These are phyloP conservation scores for Drosophila sulfurigaster DNA, from an alignment of 1,140 invertebrate species.

Conservation along the genomic window DNA sequence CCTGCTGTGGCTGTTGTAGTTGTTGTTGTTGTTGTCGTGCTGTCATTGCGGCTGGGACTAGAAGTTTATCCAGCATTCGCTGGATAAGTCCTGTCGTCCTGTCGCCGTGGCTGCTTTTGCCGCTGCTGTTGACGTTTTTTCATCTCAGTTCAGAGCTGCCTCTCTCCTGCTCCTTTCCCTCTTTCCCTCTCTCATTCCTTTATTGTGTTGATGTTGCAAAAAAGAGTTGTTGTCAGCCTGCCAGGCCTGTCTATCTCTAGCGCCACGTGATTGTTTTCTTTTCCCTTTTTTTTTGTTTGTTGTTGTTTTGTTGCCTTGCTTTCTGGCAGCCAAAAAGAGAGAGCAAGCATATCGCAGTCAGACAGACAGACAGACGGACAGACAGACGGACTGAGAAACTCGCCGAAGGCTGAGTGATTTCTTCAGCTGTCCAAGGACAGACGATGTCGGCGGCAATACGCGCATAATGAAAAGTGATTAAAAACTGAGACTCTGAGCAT, in stretches of 20 bases:
- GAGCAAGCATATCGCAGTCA: background rate
- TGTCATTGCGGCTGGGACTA: slow-evolving; percentile 55
- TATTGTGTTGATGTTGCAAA: slow-evolving; percentile 81
- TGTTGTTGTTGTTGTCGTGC: slow-evolving; percentile 22
- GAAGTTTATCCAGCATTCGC: slow-evolving; percentile 73
- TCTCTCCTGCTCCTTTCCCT: slow-evolving; percentile 1
- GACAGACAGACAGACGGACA: background rate
- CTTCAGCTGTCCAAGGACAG: slow-evolving; percentile 45
- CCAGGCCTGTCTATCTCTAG: slow-evolving; percentile 67
- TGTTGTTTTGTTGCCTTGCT: slow-evolving; percentile 22
- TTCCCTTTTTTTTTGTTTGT: background rate
- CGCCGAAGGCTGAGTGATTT: slow-evolving; percentile 51
- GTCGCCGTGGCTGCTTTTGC: slow-evolving; percentile 25
- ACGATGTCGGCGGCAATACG: slow-evolving; percentile 22
- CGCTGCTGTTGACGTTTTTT: slow-evolving; percentile 64
- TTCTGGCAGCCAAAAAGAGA: slow-evolving; percentile 32
- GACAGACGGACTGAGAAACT: background rate
- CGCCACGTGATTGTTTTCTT: slow-evolving; percentile 74
- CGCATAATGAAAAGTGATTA: slow-evolving; percentile 76
- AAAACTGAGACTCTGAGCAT: slow-evolving; percentile 52
- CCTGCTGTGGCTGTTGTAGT: slow-evolving; percentile 25
- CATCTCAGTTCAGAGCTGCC: slow-evolving; percentile 5
- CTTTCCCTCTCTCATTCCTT: slow-evolving; percentile 19
- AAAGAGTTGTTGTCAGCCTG: slow-evolving; percentile 79
- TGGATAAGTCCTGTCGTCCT: slow-evolving; percentile 57